These are phyloP conservation scores for Calliphora vomitoria DNA, from an alignment of 2,888 invertebrate genomes.

Conservation along the genomic window DNA sequence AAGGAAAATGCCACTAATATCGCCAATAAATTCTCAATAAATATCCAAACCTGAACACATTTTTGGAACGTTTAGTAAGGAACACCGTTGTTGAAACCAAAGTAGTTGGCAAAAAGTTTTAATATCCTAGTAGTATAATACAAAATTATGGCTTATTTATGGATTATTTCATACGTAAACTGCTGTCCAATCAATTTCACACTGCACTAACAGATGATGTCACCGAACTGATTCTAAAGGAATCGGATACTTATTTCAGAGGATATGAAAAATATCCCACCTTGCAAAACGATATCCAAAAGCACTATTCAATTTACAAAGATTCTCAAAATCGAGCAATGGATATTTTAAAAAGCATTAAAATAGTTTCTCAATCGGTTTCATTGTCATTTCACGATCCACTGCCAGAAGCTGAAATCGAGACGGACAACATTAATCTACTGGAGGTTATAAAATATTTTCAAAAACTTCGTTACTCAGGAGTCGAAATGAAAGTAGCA, in stretches of 20 bases:
- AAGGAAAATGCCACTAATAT: constrained; percentile 26
- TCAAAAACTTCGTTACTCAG: constrained; percentile 6
- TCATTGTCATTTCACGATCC: constrained; percentile 21
- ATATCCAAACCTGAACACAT: background rate
- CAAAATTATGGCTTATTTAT: constrained; percentile 19
- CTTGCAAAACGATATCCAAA: background rate
- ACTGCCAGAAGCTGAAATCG: constrained; percentile 9
- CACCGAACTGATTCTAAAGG: constrained; percentile 4
- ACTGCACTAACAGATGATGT: background rate
- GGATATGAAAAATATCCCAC: background rate
- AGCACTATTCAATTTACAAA: constrained; percentile 33
- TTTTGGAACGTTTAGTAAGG: background rate
- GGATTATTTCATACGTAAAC: constrained; percentile 47
- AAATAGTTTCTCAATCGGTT: constrained; percentile 22
- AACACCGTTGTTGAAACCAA: background rate
- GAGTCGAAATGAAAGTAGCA: constrained; percentile 3
- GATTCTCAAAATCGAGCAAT: constrained; percentile 2
- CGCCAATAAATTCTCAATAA: background rate
- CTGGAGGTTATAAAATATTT: constrained; percentile 27
- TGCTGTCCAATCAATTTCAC: constrained; percentile 21
- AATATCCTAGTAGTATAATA: background rate
- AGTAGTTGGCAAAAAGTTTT: background rate
- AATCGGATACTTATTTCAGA: background rate
- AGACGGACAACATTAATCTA: background rate
- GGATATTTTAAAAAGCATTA: constrained; percentile 37